Base-by-base conservation (phyloP, 1,140 invertebrate species). In the Bombus sibiricus region DNA sequence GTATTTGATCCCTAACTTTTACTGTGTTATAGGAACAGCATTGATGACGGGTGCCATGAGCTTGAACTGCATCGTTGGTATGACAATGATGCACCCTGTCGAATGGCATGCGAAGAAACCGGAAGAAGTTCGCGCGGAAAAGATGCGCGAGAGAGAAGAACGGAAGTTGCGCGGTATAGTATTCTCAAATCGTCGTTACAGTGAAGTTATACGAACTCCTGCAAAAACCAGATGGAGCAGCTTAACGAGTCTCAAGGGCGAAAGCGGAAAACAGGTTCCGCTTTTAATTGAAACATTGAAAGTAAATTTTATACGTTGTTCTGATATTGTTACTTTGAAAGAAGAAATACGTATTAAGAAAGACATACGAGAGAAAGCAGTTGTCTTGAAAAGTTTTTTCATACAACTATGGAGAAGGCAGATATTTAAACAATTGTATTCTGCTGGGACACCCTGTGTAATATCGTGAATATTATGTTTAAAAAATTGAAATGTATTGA, bases 61-160 rank as follows among this genome's bases (percentile, higher is more conserved):
- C 75, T 88, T 95, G 64, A 91, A 95, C 82, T 92, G 92, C 64
- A 93, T 95, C 80, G 86, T 90, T 2, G 94, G 93, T 18, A 95
- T 95, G 94, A 89, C 92, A 39, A 71, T 95, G 86, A 94, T 95
- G 94, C 93, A 94, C 83, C 95, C 95, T 15, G 91, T 94, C 0
- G 91, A 94, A n/a, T 94, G 93, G 93, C 94, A 95, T 76, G 41
- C 83, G 1, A 89, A n/a, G 77, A 90, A 90, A 64, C 84, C 81
- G 57, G 47, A 85, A 71, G 85, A 90, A 0, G 86, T 92, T 22
- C 86, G 80, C 0, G 88, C 86, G 13, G 90, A 92, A 43, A 90
- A 80, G 74, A 77, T 78, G 18, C 77, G 83, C 12, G 28, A 77
- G 22, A 81, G 69, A 18, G 69, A 79, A 77, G 81, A 88, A 77